Evolutionary conservation across 2,113 vertebrate genomes (phyloP), one percentile per base, ranked within the genome.

Genomic region (Porphyrio hochstetteri): DNA sequence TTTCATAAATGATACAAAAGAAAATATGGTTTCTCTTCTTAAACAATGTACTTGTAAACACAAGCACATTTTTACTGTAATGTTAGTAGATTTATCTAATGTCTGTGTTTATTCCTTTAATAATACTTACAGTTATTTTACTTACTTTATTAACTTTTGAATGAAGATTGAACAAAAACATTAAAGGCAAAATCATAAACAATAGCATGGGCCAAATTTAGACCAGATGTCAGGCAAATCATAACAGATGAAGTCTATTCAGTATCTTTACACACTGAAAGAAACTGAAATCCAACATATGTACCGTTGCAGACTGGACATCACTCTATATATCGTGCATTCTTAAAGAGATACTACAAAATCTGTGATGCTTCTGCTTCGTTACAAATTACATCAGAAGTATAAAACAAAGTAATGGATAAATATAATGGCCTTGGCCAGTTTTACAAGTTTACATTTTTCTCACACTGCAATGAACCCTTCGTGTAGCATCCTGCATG

Each of bases 111-210:
- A 77, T 82, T 52, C 28, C 9, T 79, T 68, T 50, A 71, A 44
- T 50, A 90, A 84, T 79, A 64, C 13, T 50, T 11, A 38, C 3
- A 17, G 27, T 29, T 82, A 69, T 80, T 96, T 85, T 80, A 64
- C 59, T 83, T 93, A 50, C 7, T 36, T 78, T 92, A 59, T 84
- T 90, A 78, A 71, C 40, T 55, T 76, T 50, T 86, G n/a, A 91
- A 94, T 40, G 29, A 91, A 88, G 68, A 82, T 11, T 77, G 35
- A 94, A 74, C 14, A 93, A 87, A 92, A 63, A 16, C 12, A 95
- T 53, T 75, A 94, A 53, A 69, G 46, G 46, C 29, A 76, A 82
- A 91, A 80, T 48, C 18, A 29, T 88, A 83, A 56, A 69, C 42
- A 86, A 88, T 38, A 68, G 11, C 61, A 56, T 14, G 53, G 70